Base-by-base conservation (phyloP, 2,797 vertebrate genomes). In the Sparus aurata region DNA sequence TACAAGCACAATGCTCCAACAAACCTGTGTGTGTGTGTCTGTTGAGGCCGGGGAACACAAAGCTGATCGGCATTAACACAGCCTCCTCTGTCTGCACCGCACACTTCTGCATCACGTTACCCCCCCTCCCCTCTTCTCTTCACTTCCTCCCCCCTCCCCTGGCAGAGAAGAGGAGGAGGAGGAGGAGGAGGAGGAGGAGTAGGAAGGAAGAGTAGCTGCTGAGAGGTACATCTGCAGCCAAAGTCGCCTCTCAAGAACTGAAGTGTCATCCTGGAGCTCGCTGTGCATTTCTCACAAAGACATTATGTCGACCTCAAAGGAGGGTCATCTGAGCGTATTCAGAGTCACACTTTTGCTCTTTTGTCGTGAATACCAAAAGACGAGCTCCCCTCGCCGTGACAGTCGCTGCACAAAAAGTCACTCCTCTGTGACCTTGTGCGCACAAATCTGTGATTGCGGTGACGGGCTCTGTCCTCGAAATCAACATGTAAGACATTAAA, bases 171-270 rank as follows among this genome's bases (percentile, higher is more conserved):
- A 70, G 38, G 54, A 60, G 23, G 69, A 58, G 68, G 74, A 30
- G 41, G 11, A 43, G 11, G 41, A 76, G 46, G 59, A 61, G 22
- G 69, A 63, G 68, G 74, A 71, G 70, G 53, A 69, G 79, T 1
- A 73, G 62, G 66, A 76, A 82, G 79, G 71, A 77, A 71, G 78
- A 78, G 75, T 18, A 66, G 76, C 74, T 84, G 83, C 76, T 67
- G 70, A 88, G 83, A 85, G 87, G 76, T 83, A 84, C 83, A 88
- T 86, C 80, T 82, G 69, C 79, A 87, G 85, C 69, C 76, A 82
- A 73, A 87, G 63, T 81, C 45, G 61, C 76, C 80, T 84, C 80
- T 87, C 62, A 75, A 67, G 71, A 85, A 69, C 79, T 87, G 54
- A 77, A 79, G 75, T 86, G 80, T 78, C 82, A 79, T 75, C 75